These are phyloP conservation scores for Pogonomyrmex barbatus DNA, from an alignment of 1,140 invertebrate species.

Conservation along the genomic window DNA sequence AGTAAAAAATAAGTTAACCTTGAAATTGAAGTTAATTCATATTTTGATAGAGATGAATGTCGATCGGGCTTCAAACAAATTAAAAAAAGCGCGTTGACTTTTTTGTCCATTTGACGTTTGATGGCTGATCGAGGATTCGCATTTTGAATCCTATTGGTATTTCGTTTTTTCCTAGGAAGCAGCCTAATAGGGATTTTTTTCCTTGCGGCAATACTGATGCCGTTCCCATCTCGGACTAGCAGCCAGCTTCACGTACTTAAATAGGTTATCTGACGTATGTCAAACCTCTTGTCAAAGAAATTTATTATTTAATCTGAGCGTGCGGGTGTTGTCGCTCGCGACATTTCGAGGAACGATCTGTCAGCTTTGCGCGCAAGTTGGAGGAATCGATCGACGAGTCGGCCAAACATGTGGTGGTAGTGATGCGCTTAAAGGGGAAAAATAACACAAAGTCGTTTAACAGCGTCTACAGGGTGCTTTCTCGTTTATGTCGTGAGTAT, in stretches of 20 bases:
- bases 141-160: background rate
- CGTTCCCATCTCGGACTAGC: background rate
- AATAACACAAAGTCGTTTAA: slow-evolving; percentile 84
- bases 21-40: background rate
- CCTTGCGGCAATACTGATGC: background rate
- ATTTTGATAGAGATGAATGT: background rate
- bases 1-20: no score
- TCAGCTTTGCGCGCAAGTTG: slow-evolving; percentile 25
- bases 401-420: slow-evolving; percentile 80
- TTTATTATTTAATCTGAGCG: slow-evolving; percentile 62
- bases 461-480: slow-evolving; percentile 84
- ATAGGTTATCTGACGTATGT: slow-evolving; percentile 76
- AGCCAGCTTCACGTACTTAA: slow-evolving; percentile 66
- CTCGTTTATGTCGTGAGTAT: slow-evolving; percentile 85
- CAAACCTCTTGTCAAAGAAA: slow-evolving; percentile 68
- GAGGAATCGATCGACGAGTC: slow-evolving; percentile 43
- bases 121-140: background rate
- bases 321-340: slow-evolving; percentile 42
- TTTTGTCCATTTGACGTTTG: background rate
- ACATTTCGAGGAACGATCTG: slow-evolving; percentile 45
- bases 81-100: background rate
- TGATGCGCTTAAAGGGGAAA: slow-evolving; percentile 85
- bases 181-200: background rate
- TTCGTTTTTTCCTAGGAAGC: background rate
- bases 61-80: background rate